Evolutionary conservation across 2,113 vertebrate genomes (phyloP), one percentile per base, ranked within the genome.

Genomic region (Mohoua ochrocephala): DNA sequence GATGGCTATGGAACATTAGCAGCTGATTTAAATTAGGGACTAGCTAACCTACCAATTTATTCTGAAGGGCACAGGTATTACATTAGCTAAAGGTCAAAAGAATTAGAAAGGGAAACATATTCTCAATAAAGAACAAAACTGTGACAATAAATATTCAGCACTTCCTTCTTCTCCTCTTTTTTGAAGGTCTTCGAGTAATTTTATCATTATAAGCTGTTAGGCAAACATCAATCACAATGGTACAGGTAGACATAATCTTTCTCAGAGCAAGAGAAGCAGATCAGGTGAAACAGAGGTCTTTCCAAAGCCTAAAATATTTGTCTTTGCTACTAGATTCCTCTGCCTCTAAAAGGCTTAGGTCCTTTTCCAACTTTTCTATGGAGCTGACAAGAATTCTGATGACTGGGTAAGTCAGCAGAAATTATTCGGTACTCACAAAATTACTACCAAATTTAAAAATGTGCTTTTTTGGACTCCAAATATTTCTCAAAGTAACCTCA

Each of bases 121-220:
- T 88, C 74, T 84, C 60, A 81, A 65, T 77, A 93, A 95, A 88
- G 75, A 47, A 86, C 44, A 92, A 42, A 96, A 90, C 5, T 79
- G 59, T 90, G 63, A 63, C 24, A 19, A 91, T 95, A 95, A 94
- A 90, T 86, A 96, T 90, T 85, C 91, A 95, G 54, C 3, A 1
- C 70, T 84, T 84, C 31, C 16, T 61, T 37, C 69, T 61, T n/a
- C 30, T 81, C 8, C 52, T 77, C 87, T 83, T 85, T 77, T 56
- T 68, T 76, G 45, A 93, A 96, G 71, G 82, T 77, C 79, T 96
- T 83, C 21, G 69, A 77, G 47, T 54, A 80, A 86, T 95, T 80
- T 86, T 77, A 54, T 78, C 83, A 91, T 77, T 80, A 69, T 84
- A 64, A 95, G 47, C 91, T 74, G 31, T 57, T 89, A 86, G 27